Evolutionary conservation across 2,888 invertebrate genomes (phyloP), one percentile per base, ranked within the genome.

Genomic region (Arrhopalites spinosus): DNA sequence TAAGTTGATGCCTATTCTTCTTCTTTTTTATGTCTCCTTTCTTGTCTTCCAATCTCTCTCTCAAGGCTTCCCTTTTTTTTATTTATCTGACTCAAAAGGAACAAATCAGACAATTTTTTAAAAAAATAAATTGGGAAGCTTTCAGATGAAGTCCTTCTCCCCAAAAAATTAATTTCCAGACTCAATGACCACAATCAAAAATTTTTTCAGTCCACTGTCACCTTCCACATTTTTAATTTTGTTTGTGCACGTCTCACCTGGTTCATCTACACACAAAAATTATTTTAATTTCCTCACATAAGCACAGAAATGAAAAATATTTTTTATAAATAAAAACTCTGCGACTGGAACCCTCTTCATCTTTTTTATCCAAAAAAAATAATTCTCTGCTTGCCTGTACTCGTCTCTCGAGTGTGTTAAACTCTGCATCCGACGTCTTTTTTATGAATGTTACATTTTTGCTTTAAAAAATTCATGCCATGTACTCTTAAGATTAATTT

Each of bases 1-100:
- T 79, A 80, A 78, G 80, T 80, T 78, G 73, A 77, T 71, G 67
- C 68, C 56, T 70, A 75, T 61, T 69, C 47, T 64, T 69, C 66
- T 43, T 25, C 61, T 45, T 73, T 45, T 73, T 73, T 63, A 20
- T 71, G 50, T 27, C 45, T 75, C 20, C 64, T 45, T 23, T 23
- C 25, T 59, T 7, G 11, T 59, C 23, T 59, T 23, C 7, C 59
- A 59, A 66, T 75, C 71, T 61, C 29, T 71, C 69, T 36, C 36
- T 7, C 43, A 36, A 15, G 13, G 59, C 3, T 56, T 59, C 59
- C 20, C 67, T 25, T 45, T 13, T n/a, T n/a, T n/a, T n/a, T n/a
- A n/a, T n/a, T n/a, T n/a, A n/a, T n/a, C n/a, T n/a, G n/a, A n/a
- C n/a, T n/a, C n/a, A n/a, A n/a, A n/a, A n/a, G n/a, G n/a, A n/a